Evolutionary conservation across 2,888 invertebrate species (phyloP), one percentile per base, ranked within the genome.

Genomic region (Hypomecis punctinalis): DNA sequence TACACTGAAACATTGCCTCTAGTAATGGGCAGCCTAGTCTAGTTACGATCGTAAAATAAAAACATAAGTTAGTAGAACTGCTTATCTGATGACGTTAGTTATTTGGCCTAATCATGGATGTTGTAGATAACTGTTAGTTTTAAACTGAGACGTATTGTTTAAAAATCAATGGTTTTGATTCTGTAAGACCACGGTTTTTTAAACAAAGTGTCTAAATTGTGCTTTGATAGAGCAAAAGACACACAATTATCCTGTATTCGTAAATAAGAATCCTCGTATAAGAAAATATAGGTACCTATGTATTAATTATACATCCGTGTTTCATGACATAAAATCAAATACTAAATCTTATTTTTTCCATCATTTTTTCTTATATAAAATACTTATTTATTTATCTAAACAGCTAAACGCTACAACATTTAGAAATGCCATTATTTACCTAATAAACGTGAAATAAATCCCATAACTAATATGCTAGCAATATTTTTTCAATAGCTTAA

Each of bases 151-250:
- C 6, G 48, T 48, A 6, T 48, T 48, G 35, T 48, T 48, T 48
- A 48, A 48, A 48, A 48, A 48, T 48, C 36, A 48, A 36, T n/a
- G 48, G 48, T 48, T 35, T 35, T 23, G 23, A 23, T 10, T 48
- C 1, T 33, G 9, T 9, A n/a, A 23, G 23, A 23, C 23, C 9
- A n/a, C 1, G 48, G 36, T 48, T 48, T 48, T 48, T 48, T n/a
- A 48, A 48, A 48, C 35, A 46, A 48, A n/a, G 36, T 35, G 5
- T 48, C 36, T 23, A 36, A 36, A 48, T 6, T 6, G 7, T 4
- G 7, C 6, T 48, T 35, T 6, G 1, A 36, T 48, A 6, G 9
- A 35, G 6, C 2, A n/a, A 8, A 9, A 9, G 10, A 35, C 10
- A 35, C 2, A 48, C 35, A 35, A 8, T 6, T 5, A 33, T 5